Percentiles rank a stretch among this genome's conserved stretches.
These are phyloP conservation scores for Drosophila kanekoi DNA, from an alignment of 2,888 invertebrate genomes.

Conservation along the genomic window DNA sequence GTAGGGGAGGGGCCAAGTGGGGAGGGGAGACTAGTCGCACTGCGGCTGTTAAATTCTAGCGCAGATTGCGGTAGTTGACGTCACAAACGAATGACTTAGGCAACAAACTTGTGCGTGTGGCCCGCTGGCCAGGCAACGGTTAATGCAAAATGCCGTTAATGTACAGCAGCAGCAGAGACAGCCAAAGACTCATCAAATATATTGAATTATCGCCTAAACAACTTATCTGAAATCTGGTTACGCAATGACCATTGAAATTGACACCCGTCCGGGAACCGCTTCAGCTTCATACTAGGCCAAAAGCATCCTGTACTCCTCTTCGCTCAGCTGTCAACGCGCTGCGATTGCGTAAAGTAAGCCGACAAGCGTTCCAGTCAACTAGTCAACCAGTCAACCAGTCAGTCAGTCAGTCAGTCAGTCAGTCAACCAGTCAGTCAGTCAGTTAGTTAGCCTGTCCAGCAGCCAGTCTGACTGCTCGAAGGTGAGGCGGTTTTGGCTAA, in stretches of 20 bases:
- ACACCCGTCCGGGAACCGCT: constrained; percentile 14
- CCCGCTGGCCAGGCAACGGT: constrained; percentile 27
- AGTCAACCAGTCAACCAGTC: too few species aligned
- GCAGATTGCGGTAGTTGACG: constrained; percentile 75
- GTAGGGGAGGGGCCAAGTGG: too few species aligned
- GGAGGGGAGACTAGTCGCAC: neutral
- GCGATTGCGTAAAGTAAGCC: constrained; percentile 21
- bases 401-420: neutral
- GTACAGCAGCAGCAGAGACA: neutral
- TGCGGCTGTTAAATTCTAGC: constrained; percentile 64
- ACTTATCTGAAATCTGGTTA: constrained; percentile 38
- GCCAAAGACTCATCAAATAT: constrained; percentile 23
- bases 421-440: constrained; percentile 7
- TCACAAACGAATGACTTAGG: constrained; percentile 70
- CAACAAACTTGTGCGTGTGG: constrained; percentile 53
- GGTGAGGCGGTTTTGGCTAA: constrained; percentile 47
- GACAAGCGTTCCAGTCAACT: constrained; percentile 3
- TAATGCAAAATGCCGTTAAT: constrained; percentile 50
- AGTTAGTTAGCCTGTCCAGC: neutral
- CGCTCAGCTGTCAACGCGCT: constrained; percentile 1
- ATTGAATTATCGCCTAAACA: constrained; percentile 31
- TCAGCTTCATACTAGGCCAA: constrained; percentile 7
- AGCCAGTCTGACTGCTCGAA: constrained; percentile 25
- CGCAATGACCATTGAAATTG: constrained; percentile 35
- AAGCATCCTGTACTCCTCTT: constrained; percentile 18